phyloP scores from a whole-genome alignment of 2,888 invertebrate genomes.

The Dermolepida albohirtum region DNA sequence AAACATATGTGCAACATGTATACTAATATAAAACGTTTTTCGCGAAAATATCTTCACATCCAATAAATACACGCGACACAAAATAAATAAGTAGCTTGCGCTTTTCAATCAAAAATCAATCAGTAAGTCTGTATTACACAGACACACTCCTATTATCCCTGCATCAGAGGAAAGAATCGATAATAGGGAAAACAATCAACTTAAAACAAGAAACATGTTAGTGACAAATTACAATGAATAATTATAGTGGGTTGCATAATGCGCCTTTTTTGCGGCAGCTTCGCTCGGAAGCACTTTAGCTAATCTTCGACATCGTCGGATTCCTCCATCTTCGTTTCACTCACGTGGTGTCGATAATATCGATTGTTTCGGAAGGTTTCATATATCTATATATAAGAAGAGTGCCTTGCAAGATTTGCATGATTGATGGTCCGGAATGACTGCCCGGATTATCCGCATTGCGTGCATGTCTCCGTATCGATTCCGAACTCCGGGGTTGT shows the following conservation, averaged over 20 bases:
- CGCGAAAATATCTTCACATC: too few relatives aligned
- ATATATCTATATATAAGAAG: conserved; percentile 47
- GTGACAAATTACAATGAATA: conserved; percentile 54
- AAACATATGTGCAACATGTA: too few relatives aligned
- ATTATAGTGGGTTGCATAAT: conserved; percentile 49
- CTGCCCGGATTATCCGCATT: conserved; percentile 61
- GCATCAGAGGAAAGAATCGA: conserved; percentile 5
- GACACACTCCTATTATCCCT: not conserved
- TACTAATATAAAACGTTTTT: too few relatives aligned
- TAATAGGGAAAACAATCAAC: conserved; percentile 48
- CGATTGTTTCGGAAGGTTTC: conserved; percentile 32
- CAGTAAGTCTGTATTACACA: conserved; percentile 5
- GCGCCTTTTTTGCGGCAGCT: conserved; percentile 22
- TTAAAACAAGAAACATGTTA: conserved; percentile 55
- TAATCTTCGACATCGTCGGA: not conserved
- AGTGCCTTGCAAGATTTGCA: conserved; percentile 58
- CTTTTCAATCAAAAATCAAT: conserved; percentile 35
- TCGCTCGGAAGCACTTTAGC: conserved; percentile 15
- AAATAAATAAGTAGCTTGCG: not conserved
- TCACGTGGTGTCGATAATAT: conserved; percentile 32
- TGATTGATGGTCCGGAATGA: conserved; percentile 61
- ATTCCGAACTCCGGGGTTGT: conserved; percentile 46
- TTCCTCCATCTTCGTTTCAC: not conserved
- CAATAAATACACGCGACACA: too few relatives aligned
- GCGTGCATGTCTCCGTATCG: conserved; percentile 60